Evolutionary conservation across 2,797 vertebrate genomes (phyloP).

Genomic region (Lepilemur ruficaudatus): DNA sequence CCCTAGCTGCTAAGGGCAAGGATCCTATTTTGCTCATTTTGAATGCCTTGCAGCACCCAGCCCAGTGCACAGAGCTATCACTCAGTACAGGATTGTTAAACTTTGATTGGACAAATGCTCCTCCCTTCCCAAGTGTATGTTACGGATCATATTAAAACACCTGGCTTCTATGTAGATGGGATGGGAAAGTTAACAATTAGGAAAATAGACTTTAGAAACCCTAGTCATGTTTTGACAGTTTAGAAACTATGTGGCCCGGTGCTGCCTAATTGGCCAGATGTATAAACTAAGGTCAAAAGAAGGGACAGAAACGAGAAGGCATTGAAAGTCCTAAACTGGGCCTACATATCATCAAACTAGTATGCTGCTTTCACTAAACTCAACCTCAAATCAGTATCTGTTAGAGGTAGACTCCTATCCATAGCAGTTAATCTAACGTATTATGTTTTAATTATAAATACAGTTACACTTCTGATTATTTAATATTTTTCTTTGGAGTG

Average conservation of each 20-base stretch:
- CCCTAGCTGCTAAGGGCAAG: background rate
- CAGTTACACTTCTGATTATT: background rate
- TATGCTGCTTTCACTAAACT: background rate
- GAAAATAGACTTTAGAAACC: constrained; percentile 42
- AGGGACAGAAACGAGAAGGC: background rate
- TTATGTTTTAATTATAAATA: constrained; percentile 15
- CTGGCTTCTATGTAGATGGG: background rate
- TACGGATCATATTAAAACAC: background rate
- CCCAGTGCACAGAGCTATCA: background rate
- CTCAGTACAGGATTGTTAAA: background rate
- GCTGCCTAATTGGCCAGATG: constrained; percentile 1
- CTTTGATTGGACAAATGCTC: constrained; percentile 1
- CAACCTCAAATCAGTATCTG: background rate
- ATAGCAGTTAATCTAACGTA: background rate
- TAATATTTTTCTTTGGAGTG: background rate
- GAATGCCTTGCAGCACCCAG: background rate
- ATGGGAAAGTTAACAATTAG: constrained; percentile 7
- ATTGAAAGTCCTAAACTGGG: background rate
- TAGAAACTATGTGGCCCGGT: background rate
- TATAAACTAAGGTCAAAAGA: constrained; percentile 36
- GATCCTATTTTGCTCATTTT: background rate
- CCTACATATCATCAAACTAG: background rate
- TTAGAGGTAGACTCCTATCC: background rate
- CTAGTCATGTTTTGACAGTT: constrained; percentile 17
- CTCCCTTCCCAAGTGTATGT: background rate